Percentiles rank a stretch among this genome's conserved stretches.
Conservation (phyloP, 2,797 vertebrate species). For the Anabas testudineus region DNA sequence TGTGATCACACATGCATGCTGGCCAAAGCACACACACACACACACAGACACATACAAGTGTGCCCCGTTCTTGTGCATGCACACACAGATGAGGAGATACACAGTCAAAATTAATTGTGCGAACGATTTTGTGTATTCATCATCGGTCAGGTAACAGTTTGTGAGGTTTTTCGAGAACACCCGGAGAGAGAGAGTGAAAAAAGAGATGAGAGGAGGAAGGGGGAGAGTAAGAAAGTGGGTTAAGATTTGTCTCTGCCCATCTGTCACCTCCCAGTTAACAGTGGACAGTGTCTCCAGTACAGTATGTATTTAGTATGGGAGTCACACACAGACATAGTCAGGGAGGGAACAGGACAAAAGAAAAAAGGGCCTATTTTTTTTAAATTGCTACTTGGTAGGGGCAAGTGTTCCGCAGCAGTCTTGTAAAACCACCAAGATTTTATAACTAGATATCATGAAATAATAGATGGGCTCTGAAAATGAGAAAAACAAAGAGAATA, state of each 20-base stretch:
- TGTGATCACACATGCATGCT: slow-evolving; percentile 47
- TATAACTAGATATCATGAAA: slow-evolving; percentile 46
- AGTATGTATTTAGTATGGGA: slow-evolving; percentile 46
- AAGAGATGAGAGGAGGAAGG: slow-evolving; percentile 22
- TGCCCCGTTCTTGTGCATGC: not conserved
- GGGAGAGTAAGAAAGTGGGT: slow-evolving; percentile 7
- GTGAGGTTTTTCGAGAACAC: slow-evolving; percentile 15
- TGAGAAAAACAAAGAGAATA: slow-evolving; percentile 47
- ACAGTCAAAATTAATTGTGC: slow-evolving; percentile 35
- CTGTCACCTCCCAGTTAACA: slow-evolving; percentile 45
- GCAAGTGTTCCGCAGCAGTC: slow-evolving; percentile 42
- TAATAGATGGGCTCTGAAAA: slow-evolving; percentile 38
- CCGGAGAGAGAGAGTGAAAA: slow-evolving; percentile 22
- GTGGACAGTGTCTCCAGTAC: slow-evolving; percentile 41
- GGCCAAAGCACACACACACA: slow-evolving; percentile 32
- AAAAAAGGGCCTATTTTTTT: slow-evolving; percentile 61
- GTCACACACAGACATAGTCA: slow-evolving; percentile 56
- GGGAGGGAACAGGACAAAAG: slow-evolving; percentile 41
- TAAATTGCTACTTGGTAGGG: slow-evolving; percentile 58
- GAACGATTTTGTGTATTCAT: slow-evolving; percentile 48
- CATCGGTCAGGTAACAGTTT: slow-evolving; percentile 56
- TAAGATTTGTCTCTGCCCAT: slow-evolving; percentile 43
- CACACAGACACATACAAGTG: not conserved
- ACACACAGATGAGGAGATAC: not conserved
- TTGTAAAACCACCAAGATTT: slow-evolving; percentile 49